Conservation (phyloP, 2,888 invertebrate genomes). For the Brachynemurus nebulosus region DNA sequence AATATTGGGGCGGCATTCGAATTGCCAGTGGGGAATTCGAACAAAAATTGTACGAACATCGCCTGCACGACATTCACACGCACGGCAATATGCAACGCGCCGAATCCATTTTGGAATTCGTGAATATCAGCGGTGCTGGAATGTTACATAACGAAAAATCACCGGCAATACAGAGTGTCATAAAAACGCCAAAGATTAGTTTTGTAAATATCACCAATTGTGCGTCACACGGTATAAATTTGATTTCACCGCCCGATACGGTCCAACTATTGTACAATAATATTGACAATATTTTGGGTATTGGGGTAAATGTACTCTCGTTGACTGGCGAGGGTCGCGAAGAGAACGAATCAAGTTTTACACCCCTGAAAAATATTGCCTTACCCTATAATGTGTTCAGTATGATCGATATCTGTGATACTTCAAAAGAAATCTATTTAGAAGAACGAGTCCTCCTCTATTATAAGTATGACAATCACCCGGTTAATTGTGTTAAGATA, state of each 20-base stretch:
- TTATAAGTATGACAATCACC: constrained; percentile 92
- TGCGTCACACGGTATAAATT: constrained; percentile 83
- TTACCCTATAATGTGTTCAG: constrained; percentile 88
- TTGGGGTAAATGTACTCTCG: constrained; percentile 79
- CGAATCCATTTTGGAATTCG: constrained; percentile 64
- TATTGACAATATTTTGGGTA: constrained; percentile 69
- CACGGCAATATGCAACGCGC: constrained; percentile 53
- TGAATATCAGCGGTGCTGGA: constrained; percentile 85
- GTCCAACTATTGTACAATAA: constrained; percentile 62
- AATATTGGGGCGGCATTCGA: constrained; percentile 94
- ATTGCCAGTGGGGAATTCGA: constrained; percentile 86
- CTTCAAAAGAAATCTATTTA: constrained; percentile 78
- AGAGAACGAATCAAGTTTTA: constrained; percentile 76
- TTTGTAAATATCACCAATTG: constrained; percentile 72
- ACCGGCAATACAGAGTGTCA: constrained; percentile 80
- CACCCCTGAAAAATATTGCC: constrained; percentile 64
- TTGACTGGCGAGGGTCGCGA: constrained; percentile 87
- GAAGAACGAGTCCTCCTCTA: constrained; percentile 85
- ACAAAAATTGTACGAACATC: constrained; percentile 65
- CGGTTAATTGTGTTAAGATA: constrained; percentile 95
- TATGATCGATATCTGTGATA: constrained; percentile 90
- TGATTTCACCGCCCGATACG: constrained; percentile 76
- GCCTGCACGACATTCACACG: constrained; percentile 68
- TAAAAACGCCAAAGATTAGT: constrained; percentile 68
- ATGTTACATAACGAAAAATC: constrained; percentile 90